Evolutionary conservation across 2,797 vertebrate species (phyloP).

Genomic region (Pangasius larnaudii): DNA sequence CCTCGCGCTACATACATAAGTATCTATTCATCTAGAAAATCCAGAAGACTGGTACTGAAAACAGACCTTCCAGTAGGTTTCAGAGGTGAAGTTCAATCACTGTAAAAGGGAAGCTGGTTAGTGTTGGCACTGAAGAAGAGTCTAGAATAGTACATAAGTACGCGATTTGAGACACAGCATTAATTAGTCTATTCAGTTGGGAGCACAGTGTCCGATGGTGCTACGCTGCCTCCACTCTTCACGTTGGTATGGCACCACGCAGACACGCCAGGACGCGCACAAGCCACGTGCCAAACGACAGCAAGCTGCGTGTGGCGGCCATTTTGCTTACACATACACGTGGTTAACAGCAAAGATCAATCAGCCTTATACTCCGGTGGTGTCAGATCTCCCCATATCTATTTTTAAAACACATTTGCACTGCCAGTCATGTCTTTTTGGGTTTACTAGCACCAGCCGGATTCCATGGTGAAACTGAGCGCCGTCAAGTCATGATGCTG

Average conservation of each 20-base stretch:
- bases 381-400: not conserved
- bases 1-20: not conserved
- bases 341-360: not conserved
- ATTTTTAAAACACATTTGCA: not conserved
- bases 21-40: not conserved
- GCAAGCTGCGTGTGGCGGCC: not conserved
- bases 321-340: not conserved
- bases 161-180: not conserved
- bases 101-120: no score
- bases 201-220: no score
- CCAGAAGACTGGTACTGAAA: not conserved
- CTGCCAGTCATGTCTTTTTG: not conserved
- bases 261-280: not conserved
- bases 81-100: not conserved
- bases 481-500: not conserved
- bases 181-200: not conserved
- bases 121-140: not conserved
- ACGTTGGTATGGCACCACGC: not conserved
- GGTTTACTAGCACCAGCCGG: not conserved
- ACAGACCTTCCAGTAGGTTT: not conserved
- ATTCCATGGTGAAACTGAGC: not conserved
- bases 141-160: not conserved
- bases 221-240: not conserved
- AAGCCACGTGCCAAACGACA: not conserved
- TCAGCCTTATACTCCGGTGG: not conserved